A percentile compares a stretch with the other conserved stretches of the same genome.
Conservation (phyloP, 2,888 invertebrate genomes). For the Acronicta aceris region DNA sequence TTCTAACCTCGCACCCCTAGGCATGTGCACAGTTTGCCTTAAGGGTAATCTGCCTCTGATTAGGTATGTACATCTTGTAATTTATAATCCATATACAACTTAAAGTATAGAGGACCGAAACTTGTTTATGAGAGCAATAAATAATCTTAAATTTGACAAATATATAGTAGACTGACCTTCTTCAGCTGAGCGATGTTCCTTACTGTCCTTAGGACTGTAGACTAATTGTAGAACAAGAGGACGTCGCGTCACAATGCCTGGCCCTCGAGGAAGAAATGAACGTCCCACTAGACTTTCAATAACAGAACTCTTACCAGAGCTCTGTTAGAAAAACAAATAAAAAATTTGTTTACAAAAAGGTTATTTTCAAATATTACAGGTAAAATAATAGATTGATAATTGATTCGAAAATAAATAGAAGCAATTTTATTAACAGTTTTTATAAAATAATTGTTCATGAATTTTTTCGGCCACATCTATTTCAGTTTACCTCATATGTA, state of each 20-base stretch:
- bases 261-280: constrained; percentile 98
- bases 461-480: background rate
- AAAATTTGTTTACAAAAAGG: background rate
- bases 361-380: too few species aligned
- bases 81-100: too few species aligned
- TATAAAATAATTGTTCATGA: background rate
- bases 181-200: constrained; percentile 95
- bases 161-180: constrained; percentile 90
- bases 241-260: constrained; percentile 98
- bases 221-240: constrained; percentile 98
- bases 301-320: constrained; percentile 99
- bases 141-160: too few species aligned
- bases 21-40: too few species aligned
- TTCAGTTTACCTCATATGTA: constrained; percentile 1
- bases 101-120: too few species aligned
- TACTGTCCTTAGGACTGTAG: constrained; percentile 96
- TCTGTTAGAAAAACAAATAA: constrained; percentile 89
- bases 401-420: too few species aligned
- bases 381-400: too few species aligned
- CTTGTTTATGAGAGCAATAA: too few species aligned
- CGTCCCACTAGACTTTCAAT: constrained; percentile 99
- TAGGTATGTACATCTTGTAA: too few species aligned
- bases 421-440: too few species aligned
- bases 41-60: too few species aligned
- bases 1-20: too few species aligned